Evolutionary conservation across 2,113 vertebrate species (phyloP), one percentile per base, ranked within the genome.

Genomic region (Elachura formosa): DNA sequence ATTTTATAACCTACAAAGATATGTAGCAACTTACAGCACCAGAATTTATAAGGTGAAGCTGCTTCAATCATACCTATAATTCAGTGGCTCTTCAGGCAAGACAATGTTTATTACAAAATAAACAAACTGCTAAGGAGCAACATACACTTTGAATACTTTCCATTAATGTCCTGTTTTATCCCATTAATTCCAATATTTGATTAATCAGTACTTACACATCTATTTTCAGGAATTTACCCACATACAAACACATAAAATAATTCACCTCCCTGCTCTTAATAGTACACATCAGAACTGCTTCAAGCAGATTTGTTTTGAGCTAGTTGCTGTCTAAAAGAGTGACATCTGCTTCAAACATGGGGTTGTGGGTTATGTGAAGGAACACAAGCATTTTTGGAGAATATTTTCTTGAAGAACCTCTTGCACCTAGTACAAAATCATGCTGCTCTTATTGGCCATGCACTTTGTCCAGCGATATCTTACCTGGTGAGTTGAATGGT

Each of bases 51-150:
- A 95, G 48, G 93, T 86, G 55, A 83, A 66, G 72, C 19, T 52
- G 55, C 58, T 90, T 87, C 78, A 61, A 83, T 81, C 61, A 49
- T 28, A 79, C 7, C 33, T 46, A 4, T 71, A 66, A 87, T 77
- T 95, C 86, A 89, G 43, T 73, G 26, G 19, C 67, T 87, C 45
- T 90, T 91, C 89, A 94, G 67, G 69, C 43, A 80, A 84, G 83
- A 66, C 74, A 78, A 49, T 51, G 38, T 49, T 80, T 72, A 85
- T 93, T 73, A 81, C 23, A 82, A 85, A 94, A n/a, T 43, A 78
- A 96, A 62, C 77, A 94, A 88, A 92, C 29, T 69, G 68, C 67
- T 69, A 84, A 79, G 49, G 26, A 91, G 51, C 58, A 71, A 28
- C 14, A 67, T 4, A 56, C 6, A 33, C 61, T 85, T 86, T 34